Evolutionary conservation across 2,797 vertebrate species (phyloP).

Genomic region (Lateolabrax maculatus): DNA sequence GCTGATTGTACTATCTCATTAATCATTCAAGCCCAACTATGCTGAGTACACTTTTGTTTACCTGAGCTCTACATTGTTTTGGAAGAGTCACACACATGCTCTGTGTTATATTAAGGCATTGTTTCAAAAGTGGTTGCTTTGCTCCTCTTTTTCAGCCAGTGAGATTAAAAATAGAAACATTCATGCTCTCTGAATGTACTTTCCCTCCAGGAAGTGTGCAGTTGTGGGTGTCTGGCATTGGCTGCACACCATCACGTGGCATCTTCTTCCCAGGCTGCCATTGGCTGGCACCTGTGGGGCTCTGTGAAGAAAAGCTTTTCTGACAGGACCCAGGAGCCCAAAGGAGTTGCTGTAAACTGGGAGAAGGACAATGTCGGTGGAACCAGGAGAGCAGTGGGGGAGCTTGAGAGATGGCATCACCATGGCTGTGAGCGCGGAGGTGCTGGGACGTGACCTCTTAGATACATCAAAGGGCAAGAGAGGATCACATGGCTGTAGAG

Average conservation of each 20-base stretch:
- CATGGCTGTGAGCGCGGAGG: slow-evolving; percentile 51
- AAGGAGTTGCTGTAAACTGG: slow-evolving; percentile 81
- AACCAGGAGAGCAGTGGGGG: slow-evolving; percentile 56
- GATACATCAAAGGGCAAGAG: slow-evolving; percentile 56
- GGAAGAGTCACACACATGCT: slow-evolving; percentile 33
- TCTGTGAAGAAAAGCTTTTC: slow-evolving; percentile 85
- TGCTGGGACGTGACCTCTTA: slow-evolving; percentile 70
- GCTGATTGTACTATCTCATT: slow-evolving; percentile 21
- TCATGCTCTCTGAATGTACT: slow-evolving; percentile 83
- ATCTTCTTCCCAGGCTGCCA: slow-evolving; percentile 64
- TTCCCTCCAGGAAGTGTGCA: slow-evolving; percentile 85
- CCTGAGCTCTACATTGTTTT: slow-evolving; percentile 25
- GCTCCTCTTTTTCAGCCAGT: slow-evolving; percentile 80
- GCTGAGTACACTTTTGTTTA: slow-evolving; percentile 24
- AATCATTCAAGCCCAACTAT: slow-evolving; percentile 21
- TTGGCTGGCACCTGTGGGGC: slow-evolving; percentile 85
- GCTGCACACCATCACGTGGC: slow-evolving; percentile 71
- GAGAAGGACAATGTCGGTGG: slow-evolving; percentile 79
- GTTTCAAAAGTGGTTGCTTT: slow-evolving; percentile 77
- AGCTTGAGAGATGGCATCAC: slow-evolving; percentile 62
- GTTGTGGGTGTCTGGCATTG: slow-evolving; percentile 75
- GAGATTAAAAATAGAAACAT: slow-evolving; percentile 86
- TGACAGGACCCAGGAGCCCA: slow-evolving; percentile 84
- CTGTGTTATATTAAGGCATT: slow-evolving; percentile 72
- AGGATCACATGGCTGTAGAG: slow-evolving; percentile 52